Percentiles rank a stretch among this genome's conserved stretches.
phyloP scores from a whole-genome alignment of 2,888 invertebrate genomes.

The Diogma glabrata region DNA sequence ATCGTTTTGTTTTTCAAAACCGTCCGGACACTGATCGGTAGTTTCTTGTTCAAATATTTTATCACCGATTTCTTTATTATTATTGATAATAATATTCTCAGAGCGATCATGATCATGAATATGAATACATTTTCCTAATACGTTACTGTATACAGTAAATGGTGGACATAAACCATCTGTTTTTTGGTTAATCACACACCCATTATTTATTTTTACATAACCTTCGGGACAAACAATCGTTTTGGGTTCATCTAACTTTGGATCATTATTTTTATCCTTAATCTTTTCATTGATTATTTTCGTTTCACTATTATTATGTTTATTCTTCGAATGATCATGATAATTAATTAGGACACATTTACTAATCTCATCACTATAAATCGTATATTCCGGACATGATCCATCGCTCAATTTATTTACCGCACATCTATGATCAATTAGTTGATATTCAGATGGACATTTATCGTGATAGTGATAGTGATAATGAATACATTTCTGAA shows the following conservation, averaged over 20 bases:
- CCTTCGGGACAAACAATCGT: background rate
- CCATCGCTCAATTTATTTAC: no score
- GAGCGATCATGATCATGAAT: background rate
- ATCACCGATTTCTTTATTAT: no score
- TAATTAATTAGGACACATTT: background rate
- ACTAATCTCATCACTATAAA: background rate
- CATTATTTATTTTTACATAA: background rate
- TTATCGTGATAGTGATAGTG: background rate
- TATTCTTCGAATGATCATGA: background rate
- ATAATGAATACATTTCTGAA: conserved; percentile 5
- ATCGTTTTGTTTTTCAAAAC: background rate
- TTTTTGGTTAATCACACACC: conserved; percentile 2
- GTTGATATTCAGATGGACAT: no score
- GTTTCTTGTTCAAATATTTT: no score
- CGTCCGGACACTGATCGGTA: background rate
- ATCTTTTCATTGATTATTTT: no score
- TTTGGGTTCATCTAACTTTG: no score
- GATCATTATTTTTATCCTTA: no score
- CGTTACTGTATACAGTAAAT: conserved; percentile 1
- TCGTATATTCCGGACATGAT: background rate
- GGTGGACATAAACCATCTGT: background rate
- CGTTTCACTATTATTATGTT: no score
- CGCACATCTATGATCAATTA: no score
- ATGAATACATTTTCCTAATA: background rate
- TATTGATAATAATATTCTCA: no score